Conservation (phyloP, 2,888 invertebrate species). For the Invenusta paracnida region DNA sequence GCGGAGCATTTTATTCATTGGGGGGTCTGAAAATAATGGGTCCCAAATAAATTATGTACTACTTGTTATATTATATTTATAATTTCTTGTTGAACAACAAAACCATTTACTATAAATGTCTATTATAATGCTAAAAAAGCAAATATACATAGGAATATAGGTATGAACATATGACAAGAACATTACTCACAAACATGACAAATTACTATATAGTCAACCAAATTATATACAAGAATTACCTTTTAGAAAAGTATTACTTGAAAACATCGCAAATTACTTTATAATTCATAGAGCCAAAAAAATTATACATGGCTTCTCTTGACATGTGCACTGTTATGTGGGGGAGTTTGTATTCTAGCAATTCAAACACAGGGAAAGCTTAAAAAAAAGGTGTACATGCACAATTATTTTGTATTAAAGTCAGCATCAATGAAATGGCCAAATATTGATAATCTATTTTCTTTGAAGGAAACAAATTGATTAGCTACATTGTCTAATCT, state of each 20-base stretch:
- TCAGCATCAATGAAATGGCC: constrained; percentile 23
- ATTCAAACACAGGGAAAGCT: neutral
- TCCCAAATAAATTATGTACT: neutral
- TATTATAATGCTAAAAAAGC: neutral
- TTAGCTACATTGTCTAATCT: neutral
- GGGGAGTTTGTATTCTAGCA: neutral
- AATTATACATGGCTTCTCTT: neutral
- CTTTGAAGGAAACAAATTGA: constrained; percentile 23
- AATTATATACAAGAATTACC: neutral
- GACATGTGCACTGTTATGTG: constrained; percentile 11
- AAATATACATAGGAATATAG: neutral
- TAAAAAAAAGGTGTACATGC: neutral
- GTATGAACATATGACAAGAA: neutral
- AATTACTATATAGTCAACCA: neutral
- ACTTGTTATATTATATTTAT: neutral
- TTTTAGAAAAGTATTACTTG: neutral
- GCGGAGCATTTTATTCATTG: neutral
- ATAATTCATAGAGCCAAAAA: neutral
- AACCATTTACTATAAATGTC: neutral
- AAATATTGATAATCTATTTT: constrained; percentile 23
- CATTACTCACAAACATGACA: neutral
- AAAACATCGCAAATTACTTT: neutral
- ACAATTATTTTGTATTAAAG: constrained; percentile 3
- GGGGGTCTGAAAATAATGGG: too few species aligned
- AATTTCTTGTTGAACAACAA: neutral